Evolutionary conservation across 2,797 vertebrate species (phyloP).

Genomic region (Apogon hyalosoma): DNA sequence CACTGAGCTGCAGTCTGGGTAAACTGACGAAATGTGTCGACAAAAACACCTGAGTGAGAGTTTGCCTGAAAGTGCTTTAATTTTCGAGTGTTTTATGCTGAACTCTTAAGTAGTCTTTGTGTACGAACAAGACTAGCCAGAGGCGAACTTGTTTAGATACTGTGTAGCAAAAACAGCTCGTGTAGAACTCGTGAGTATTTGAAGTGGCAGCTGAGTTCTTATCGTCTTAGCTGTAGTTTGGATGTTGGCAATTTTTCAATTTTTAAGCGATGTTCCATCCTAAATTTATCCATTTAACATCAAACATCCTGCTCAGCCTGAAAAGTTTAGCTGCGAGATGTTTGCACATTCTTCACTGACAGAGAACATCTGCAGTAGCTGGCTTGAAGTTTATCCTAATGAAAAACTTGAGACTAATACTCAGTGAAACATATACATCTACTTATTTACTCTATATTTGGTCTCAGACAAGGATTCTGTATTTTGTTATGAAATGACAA

Average conservation of each 20-base stretch:
- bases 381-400: background rate
- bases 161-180: too few species aligned
- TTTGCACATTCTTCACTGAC: constrained; percentile 27
- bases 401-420: background rate
- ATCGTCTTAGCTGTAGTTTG: constrained; percentile 13
- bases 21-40: constrained; percentile 33
- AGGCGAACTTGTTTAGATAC: background rate
- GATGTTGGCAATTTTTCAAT: constrained; percentile 7
- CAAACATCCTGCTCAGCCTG: constrained; percentile 5
- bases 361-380: constrained; percentile 21
- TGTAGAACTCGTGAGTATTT: too few species aligned
- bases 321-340: constrained; percentile 9
- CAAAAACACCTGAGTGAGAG: background rate
- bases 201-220: background rate
- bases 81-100: background rate
- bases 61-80: background rate
- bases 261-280: constrained; percentile 11
- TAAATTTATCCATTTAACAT: constrained; percentile 18
- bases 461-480: background rate
- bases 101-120: background rate
- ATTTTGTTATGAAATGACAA: background rate
- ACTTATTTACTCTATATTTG: too few species aligned
- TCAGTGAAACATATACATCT: too few species aligned
- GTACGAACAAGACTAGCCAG: background rate
- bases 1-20: constrained; percentile 48